Conservation (phyloP, 2,888 invertebrate genomes). For the Hemistola chrysoprasaria region DNA sequence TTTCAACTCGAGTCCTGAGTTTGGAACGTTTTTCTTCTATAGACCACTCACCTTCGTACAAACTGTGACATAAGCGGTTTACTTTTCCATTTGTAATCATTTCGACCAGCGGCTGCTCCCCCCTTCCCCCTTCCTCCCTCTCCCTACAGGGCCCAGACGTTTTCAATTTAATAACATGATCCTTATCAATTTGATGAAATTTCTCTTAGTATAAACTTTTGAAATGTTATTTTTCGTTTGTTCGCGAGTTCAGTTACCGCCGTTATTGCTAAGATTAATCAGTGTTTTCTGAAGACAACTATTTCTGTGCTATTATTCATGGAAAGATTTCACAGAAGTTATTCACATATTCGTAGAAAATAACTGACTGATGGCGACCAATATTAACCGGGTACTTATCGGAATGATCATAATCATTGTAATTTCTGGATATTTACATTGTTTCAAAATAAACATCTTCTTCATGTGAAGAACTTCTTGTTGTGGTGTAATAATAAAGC, state of each 20-base stretch:
- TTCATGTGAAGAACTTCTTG: no score
- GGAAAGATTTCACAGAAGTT: no score
- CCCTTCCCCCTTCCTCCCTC: no score
- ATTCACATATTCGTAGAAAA: no score
- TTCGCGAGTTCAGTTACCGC: conserved; percentile 7
- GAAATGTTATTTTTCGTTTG: conserved; percentile 19
- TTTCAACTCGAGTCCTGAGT: no score
- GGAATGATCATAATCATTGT: no score
- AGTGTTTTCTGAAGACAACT: conserved; percentile 27
- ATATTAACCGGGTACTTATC: no score
- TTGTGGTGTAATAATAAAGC: no score
- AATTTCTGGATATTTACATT: no score
- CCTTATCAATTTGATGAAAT: conserved; percentile 32
- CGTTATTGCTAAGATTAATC: conserved; percentile 14
- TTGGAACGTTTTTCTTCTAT: no score
- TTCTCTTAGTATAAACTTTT: conserved; percentile 14
- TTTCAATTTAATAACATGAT: conserved; percentile 39
- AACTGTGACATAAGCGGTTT: conserved; percentile 18
- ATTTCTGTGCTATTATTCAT: not conserved
- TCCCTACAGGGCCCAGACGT: conserved; percentile 14
- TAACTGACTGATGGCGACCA: no score
- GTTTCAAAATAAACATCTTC: no score
- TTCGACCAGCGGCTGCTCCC: not conserved
- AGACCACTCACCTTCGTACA: not conserved
- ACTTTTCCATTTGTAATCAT: conserved; percentile 4